A percentile compares a stretch with the other conserved stretches of the same genome.
Evolutionary conservation across 1,140 invertebrate species (phyloP).

Genomic region (Conus betulinus): DNA sequence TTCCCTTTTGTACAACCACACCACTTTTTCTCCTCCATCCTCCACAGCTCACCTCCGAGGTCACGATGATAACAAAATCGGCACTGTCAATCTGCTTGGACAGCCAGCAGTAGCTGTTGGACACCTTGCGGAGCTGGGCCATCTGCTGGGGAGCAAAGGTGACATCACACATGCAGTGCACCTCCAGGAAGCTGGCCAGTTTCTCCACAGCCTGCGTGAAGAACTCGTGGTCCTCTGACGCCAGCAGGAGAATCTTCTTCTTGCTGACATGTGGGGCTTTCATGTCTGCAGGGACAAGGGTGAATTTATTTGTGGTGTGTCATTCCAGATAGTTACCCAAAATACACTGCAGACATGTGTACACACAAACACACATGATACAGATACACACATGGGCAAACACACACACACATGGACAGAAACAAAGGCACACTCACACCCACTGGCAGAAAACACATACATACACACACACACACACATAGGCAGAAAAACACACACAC

Average conservation of each 20-base stretch:
- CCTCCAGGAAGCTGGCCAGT: slow-evolving; percentile 37
- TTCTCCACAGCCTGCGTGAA: slow-evolving; percentile 38
- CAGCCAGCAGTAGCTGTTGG: slow-evolving; percentile 28
- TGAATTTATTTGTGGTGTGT: no score
- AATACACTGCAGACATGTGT: no score
- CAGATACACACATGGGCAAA: no score
- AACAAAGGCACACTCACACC: no score
- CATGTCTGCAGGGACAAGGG: background rate
- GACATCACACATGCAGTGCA: slow-evolving; percentile 44
- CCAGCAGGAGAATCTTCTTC: slow-evolving; percentile 39
- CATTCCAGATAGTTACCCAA: no score
- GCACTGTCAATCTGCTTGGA: slow-evolving; percentile 7
- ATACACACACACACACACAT: no score
- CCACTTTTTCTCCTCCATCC: background rate
- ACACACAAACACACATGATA: no score
- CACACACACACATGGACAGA: no score
- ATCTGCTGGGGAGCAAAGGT: slow-evolving; percentile 45
- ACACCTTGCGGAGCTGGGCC: slow-evolving; percentile 23
- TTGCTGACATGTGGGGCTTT: background rate
- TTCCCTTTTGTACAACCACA: no score
- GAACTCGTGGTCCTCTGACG: slow-evolving; percentile 41
- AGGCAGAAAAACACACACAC: no score
- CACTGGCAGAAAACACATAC: no score
- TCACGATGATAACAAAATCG: slow-evolving; percentile 22
- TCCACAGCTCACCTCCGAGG: slow-evolving; percentile 7